Conservation (phyloP, 2,113 vertebrate genomes). For the Aegithalos caudatus region DNA sequence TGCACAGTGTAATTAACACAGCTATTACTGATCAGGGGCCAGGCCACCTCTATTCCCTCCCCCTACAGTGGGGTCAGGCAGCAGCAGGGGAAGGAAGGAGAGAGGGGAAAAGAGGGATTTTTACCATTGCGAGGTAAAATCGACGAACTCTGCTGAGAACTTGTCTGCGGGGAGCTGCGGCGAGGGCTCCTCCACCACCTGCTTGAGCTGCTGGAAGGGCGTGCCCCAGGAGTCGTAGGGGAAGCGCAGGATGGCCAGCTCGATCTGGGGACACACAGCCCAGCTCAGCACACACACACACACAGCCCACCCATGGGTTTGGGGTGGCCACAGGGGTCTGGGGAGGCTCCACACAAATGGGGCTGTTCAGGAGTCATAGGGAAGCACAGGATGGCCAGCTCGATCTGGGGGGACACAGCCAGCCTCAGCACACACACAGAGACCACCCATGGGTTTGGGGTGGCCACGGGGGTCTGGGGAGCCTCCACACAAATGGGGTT, state of each 20-base stretch:
- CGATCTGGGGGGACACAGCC: slow-evolving; percentile 74
- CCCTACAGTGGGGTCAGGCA: not conserved
- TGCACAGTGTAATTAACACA: not conserved
- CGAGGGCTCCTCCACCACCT: slow-evolving; percentile 94
- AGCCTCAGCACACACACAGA: too few species aligned
- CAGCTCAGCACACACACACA: not conserved
- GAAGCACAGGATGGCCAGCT: slow-evolving; percentile 93
- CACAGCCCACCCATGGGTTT: too few species aligned
- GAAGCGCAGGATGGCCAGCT: slow-evolving; percentile 92
- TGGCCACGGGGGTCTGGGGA: fast-evolving
- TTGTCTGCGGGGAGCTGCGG: slow-evolving; percentile 86
- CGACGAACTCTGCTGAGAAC: slow-evolving; percentile 90
- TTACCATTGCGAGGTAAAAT: slow-evolving; percentile 94
- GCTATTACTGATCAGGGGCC: not conserved
- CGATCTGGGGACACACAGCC: slow-evolving; percentile 77
- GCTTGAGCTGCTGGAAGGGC: slow-evolving; percentile 96
- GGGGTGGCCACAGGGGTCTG: too few species aligned
- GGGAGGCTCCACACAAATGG: too few species aligned
- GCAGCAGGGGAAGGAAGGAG: fast-evolving
- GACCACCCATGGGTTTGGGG: fast-evolving
- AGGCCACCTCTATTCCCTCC: not conserved
- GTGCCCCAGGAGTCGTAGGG: slow-evolving; percentile 95
- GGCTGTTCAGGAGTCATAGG: slow-evolving; percentile 94
- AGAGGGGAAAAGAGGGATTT: fast-evolving
- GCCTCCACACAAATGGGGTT: fast-evolving